A percentile compares a stretch with the other conserved stretches of the same genome.
Evolutionary conservation across 35 echinoderm and acorn worm species (phyloP).

Genomic region (Stichopus chloronotus): DNA sequence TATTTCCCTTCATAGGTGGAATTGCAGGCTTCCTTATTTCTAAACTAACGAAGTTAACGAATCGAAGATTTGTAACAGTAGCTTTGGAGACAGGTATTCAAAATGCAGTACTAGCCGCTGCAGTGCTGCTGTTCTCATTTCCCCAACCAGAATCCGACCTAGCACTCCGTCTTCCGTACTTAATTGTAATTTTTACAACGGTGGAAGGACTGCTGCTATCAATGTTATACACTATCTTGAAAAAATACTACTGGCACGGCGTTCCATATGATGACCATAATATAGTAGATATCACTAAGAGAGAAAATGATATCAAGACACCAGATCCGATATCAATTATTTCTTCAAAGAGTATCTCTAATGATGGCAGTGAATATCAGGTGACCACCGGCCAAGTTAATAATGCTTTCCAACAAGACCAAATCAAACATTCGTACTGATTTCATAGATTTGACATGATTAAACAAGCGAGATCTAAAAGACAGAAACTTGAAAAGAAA

Average conservation of each 20-base stretch:
- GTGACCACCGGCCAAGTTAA: neutral
- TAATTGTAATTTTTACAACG: constrained; percentile 50
- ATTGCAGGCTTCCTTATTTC: constrained; percentile 49
- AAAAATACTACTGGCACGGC: constrained; percentile 8
- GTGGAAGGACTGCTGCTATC: constrained; percentile 27
- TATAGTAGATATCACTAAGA: neutral
- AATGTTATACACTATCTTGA: constrained; percentile 40
- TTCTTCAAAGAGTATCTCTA: neutral
- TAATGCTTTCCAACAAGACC: neutral
- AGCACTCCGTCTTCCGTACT: constrained; percentile 48
- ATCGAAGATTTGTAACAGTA: constrained; percentile 47
- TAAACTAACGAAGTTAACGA: constrained; percentile 35
- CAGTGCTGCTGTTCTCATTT: constrained; percentile 47
- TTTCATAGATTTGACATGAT: too few species aligned
- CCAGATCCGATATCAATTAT: neutral
- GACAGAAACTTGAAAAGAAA: too few species aligned
- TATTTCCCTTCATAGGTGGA: constrained; percentile 48
- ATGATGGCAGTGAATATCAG: neutral
- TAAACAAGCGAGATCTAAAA: too few species aligned
- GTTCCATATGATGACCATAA: neutral
- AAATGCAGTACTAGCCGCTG: constrained; percentile 54
- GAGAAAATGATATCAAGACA: too few species aligned
- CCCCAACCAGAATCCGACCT: constrained; percentile 75
- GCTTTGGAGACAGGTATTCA: constrained; percentile 80
- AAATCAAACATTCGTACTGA: neutral